These are phyloP conservation scores for Actinemys pallida DNA, from an alignment of 2,113 vertebrate species.

Conservation along the genomic window DNA sequence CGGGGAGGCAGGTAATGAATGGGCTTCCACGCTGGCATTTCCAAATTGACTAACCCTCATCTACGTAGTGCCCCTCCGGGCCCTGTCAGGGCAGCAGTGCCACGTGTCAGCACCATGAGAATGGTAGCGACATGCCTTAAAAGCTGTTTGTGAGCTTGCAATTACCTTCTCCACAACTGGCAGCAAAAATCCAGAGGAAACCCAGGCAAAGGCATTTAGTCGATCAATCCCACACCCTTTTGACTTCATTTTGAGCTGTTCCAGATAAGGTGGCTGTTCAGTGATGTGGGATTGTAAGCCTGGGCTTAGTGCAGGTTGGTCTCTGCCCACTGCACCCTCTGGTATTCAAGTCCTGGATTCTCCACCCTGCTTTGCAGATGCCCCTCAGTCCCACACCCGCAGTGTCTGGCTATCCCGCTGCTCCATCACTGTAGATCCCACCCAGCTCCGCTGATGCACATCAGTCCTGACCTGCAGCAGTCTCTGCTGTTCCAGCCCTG, in stretches of 20 bases:
- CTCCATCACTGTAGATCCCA: neutral
- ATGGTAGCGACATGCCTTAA: neutral
- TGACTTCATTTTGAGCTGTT: neutral
- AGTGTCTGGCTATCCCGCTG: neutral
- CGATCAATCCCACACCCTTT: neutral
- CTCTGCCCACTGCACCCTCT: neutral
- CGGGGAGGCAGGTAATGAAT: constrained; percentile 28
- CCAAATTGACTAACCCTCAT: neutral
- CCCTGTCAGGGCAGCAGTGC: neutral
- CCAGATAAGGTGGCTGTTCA: neutral
- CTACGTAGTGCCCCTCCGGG: too few relatives aligned
- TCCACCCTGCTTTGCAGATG: neutral
- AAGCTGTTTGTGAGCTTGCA: neutral
- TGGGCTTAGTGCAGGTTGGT: neutral
- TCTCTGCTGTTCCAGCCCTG: neutral
- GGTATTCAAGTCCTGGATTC: neutral
- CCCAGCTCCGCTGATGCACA: neutral
- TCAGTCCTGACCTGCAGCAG: neutral
- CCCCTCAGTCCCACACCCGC: neutral
- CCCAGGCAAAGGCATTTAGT: neutral
- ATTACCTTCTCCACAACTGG: neutral
- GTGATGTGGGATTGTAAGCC: neutral
- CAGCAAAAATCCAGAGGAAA: neutral
- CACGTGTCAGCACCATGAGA: neutral
- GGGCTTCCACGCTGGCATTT: neutral